Percentiles rank a stretch among this genome's conserved stretches.
Conservation (phyloP, 2,113 vertebrate species). For the Sterna hirundo region DNA sequence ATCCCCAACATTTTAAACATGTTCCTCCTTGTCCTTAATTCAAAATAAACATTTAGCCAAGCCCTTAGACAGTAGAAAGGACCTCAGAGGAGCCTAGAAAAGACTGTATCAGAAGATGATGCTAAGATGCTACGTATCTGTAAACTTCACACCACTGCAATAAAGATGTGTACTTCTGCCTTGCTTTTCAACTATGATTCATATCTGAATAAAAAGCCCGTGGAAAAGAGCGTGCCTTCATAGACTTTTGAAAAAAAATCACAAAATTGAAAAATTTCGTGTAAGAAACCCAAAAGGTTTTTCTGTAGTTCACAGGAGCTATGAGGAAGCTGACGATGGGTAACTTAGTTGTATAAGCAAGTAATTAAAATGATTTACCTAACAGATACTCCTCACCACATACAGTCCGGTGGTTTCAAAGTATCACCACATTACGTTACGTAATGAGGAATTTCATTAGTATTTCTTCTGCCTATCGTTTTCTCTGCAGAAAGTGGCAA, state of each 20-base stretch:
- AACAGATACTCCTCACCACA: neutral
- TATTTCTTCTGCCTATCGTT: neutral
- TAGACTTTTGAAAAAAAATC: neutral
- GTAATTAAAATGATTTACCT: neutral
- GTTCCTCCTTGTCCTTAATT: neutral
- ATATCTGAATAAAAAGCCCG: neutral
- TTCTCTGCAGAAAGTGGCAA: neutral
- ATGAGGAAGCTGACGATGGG: neutral
- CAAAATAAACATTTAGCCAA: neutral
- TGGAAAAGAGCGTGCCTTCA: neutral
- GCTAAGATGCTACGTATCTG: neutral
- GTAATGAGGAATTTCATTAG: neutral
- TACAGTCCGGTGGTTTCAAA: neutral
- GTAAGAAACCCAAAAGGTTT: neutral
- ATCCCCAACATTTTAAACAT: neutral
- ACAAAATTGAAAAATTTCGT: neutral
- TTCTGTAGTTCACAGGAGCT: neutral
- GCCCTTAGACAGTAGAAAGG: neutral
- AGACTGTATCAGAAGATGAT: neutral
- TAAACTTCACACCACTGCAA: neutral
- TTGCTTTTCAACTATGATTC: neutral
- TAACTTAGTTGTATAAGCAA: neutral
- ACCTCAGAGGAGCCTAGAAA: neutral
- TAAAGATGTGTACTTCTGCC: neutral
- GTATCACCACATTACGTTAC: neutral